Evolutionary conservation across 53 echinoderm and acorn worm genomes (phyloP).

Genomic region (Pentamera pediparva): DNA sequence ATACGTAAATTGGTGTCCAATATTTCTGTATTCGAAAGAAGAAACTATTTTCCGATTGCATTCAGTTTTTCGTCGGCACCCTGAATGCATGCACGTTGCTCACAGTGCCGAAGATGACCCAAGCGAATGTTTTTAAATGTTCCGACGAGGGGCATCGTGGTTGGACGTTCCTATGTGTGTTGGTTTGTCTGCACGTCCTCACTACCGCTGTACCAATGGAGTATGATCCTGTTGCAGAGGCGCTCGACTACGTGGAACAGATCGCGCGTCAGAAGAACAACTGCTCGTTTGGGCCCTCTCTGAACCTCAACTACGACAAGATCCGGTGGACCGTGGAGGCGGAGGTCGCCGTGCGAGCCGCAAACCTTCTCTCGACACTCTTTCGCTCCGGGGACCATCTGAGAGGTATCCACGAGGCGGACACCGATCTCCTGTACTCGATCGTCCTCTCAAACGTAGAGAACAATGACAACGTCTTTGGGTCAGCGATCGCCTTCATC

Average conservation of each 20-base stretch:
- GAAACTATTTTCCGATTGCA: no score
- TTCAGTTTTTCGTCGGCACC: no score
- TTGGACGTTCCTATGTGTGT: no score
- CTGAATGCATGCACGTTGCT: no score
- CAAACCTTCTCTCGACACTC: slow-evolving; percentile 67
- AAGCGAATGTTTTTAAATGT: no score
- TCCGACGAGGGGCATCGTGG: no score
- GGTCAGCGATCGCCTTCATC: slow-evolving; percentile 80
- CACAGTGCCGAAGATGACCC: no score
- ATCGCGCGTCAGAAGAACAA: slow-evolving; percentile 69
- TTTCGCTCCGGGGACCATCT: slow-evolving; percentile 65
- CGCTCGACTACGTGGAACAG: slow-evolving; percentile 80
- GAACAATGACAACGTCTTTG: slow-evolving; percentile 67
- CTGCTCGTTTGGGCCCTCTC: slow-evolving; percentile 78
- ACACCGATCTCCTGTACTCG: slow-evolving; percentile 71
- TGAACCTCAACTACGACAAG: slow-evolving; percentile 75
- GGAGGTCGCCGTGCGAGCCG: slow-evolving; percentile 69
- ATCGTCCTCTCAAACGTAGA: slow-evolving; percentile 70
- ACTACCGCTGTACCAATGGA: no score
- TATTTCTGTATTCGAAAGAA: no score
- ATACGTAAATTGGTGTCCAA: no score
- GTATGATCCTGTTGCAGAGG: slow-evolving; percentile 57
- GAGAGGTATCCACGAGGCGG: slow-evolving; percentile 52
- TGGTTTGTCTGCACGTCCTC: no score
- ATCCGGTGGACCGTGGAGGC: slow-evolving; percentile 62